Evolutionary conservation across 2,113 vertebrate genomes (phyloP), one percentile per base, ranked within the genome.

Genomic region (Raja brachyura): DNA sequence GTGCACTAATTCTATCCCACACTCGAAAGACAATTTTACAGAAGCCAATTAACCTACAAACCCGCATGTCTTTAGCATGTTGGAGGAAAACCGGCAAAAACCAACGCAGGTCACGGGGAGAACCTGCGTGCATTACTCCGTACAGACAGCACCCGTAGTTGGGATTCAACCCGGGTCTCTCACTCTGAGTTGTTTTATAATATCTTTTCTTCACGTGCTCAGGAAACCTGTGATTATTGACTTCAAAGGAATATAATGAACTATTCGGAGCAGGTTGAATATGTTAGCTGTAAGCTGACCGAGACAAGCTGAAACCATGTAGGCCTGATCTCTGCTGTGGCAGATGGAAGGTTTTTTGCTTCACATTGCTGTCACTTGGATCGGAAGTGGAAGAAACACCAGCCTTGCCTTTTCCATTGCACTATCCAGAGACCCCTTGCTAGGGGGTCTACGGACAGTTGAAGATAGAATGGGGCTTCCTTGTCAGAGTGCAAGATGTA

Each of bases 181-280:
- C 94, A 93, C 66, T 96, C 94, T 95, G 95, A 97, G 95, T 96
- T 96, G 95, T 97, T 97, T 93, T 94, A 93, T 63, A 94, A n/a
- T 18, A 54, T 13, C 39, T 11, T 93, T 96, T 31, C 83, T 98
- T 97, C 96, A 96, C 98, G 97, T 97, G 98, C 98, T 99, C 98
- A 99, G 98, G 98, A 99, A 98, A 96, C 97, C 77, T 79, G 39
- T 79, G 96, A 97, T 96, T 97, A 96, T 97, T 98, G 98, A 98
- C 97, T 98, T 99, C 98, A 98, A 96, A 98, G 97, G 96, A 93
- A 93, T 93, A 97, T 97, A 97, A 98, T 98, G 81, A 85, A 85
- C 25, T 59, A 39, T 56, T 9, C 59, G 22, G 22, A 18, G 16
- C 16, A n/a, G 77, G 39, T 54, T 79, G 31, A 59, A 85, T 14